These are phyloP conservation scores for Natator depressus DNA, from an alignment of 2,113 vertebrate species.

Conservation along the genomic window DNA sequence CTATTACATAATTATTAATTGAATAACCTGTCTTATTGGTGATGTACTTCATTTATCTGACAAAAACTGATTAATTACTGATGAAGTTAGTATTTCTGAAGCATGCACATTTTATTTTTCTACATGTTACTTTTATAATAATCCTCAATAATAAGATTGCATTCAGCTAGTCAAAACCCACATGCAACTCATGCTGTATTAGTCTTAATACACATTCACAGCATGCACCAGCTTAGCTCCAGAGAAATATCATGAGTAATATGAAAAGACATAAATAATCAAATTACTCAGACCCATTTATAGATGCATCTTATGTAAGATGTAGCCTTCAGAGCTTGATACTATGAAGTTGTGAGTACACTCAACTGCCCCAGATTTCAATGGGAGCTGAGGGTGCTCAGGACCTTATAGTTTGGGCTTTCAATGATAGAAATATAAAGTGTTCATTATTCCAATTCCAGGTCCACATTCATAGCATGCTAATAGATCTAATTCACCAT, in stretches of 20 bases:
- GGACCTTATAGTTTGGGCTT: background rate
- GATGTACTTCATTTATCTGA: background rate
- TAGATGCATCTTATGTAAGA: background rate
- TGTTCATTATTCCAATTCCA: background rate
- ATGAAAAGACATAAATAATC: background rate
- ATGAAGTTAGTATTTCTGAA: background rate
- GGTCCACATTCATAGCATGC: background rate
- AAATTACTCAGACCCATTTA: background rate
- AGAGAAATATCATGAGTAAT: background rate
- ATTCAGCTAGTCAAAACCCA: background rate
- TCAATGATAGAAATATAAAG: background rate
- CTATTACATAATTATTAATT: background rate
- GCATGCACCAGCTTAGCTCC: constrained; percentile 23
- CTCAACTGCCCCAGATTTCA: background rate
- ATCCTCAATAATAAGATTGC: constrained; percentile 10
- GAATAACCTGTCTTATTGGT: background rate
- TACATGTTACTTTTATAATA: background rate
- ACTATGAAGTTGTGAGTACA: background rate
- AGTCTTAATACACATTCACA: constrained; percentile 10
- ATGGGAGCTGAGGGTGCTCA: background rate
- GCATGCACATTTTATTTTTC: background rate
- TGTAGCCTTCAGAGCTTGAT: background rate
- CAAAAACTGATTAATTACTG: background rate
- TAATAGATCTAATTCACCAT: background rate
- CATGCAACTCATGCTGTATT: constrained; percentile 38